Conservation (phyloP, 2,797 vertebrate species). For the Melopsittacus undulatus region DNA sequence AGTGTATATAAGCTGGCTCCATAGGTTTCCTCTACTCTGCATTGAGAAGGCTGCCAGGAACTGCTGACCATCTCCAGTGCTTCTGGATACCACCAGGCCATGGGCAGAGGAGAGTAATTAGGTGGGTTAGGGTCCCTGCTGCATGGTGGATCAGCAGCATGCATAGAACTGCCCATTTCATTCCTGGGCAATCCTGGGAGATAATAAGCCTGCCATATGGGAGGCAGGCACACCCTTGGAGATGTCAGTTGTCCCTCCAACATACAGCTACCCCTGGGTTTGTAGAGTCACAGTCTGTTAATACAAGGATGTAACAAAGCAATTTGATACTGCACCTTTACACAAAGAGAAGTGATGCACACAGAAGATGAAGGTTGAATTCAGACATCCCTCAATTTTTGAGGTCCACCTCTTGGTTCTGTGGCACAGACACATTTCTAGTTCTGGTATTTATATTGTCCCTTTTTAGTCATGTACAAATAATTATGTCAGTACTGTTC, state of each 20-base stretch:
- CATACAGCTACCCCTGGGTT: not conserved
- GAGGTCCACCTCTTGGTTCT: not conserved
- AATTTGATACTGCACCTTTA: not conserved
- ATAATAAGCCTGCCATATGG: not conserved
- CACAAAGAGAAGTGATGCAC: not conserved
- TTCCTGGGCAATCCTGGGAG: not conserved
- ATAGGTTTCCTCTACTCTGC: not conserved
- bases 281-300: not conserved
- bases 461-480: slow-evolving; percentile 32
- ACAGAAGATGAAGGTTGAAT: not conserved
- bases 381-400: not conserved
- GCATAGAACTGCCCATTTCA: not conserved
- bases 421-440: not conserved
- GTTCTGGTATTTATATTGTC: slow-evolving; percentile 9
- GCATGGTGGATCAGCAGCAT: accelerated
- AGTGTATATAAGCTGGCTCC: not conserved
- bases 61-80: not conserved
- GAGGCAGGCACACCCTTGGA: not conserved
- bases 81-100: not conserved
- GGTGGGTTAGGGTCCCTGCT: not conserved
- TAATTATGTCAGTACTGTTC: slow-evolving; percentile 31
- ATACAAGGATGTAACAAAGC: not conserved
- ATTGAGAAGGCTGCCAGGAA: not conserved
- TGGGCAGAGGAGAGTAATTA: not conserved
- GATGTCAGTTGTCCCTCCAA: not conserved